These are phyloP conservation scores for Caenorhabditis brenneri DNA, from an alignment of 1,140 invertebrate species.

Conservation along the genomic window DNA sequence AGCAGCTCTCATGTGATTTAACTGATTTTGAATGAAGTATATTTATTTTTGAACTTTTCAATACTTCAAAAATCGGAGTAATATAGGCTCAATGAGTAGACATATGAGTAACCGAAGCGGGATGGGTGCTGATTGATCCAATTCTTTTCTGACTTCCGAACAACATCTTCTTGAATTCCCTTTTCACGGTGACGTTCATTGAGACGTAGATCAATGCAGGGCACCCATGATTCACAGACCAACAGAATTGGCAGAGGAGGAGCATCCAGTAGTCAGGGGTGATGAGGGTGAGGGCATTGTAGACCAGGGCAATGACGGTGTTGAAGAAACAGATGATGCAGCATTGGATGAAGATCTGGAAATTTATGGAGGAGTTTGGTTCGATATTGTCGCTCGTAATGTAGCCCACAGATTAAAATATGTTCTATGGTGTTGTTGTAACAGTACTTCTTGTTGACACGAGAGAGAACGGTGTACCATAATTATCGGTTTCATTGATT, in stretches of 20 bases:
- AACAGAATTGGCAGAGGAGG: conserved; percentile 33
- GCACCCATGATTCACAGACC: background rate
- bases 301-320: conserved; percentile 33
- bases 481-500: too few species aligned
- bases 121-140: background rate
- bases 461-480: too few species aligned
- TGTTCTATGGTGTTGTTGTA: too few species aligned
- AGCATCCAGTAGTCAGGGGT: conserved; percentile 11
- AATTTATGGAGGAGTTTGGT: background rate
- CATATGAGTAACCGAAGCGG: background rate
- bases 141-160: background rate
- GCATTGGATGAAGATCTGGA: conserved; percentile 48
- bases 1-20: conserved; percentile 5
- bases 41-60: too few species aligned
- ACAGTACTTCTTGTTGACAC: too few species aligned
- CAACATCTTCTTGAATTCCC: conserved; percentile 11
- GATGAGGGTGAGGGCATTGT: conserved; percentile 36
- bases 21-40: background rate
- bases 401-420: too few species aligned
- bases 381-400: background rate
- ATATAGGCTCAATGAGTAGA: background rate
- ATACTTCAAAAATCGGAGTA: too few species aligned
- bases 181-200: background rate
- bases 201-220: conserved; percentile 31
- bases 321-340: conserved; percentile 50